A percentile compares a stretch with the other conserved stretches of the same genome.
Evolutionary conservation across 2,888 invertebrate species (phyloP).

Genomic region (Hypomecis atomaria): DNA sequence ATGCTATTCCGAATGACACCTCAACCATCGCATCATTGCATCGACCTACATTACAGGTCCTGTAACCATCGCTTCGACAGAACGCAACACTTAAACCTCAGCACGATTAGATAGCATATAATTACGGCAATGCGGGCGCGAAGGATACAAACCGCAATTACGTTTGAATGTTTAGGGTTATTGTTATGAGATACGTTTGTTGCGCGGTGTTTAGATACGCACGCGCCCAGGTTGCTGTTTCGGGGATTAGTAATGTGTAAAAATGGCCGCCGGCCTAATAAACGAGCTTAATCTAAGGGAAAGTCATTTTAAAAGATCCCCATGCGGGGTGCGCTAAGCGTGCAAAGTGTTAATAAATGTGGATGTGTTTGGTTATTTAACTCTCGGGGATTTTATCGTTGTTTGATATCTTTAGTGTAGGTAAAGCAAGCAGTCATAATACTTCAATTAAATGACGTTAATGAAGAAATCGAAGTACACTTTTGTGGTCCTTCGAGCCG

Average conservation of each 20-base stretch:
- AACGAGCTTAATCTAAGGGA: background rate
- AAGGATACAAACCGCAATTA: constrained; percentile 19
- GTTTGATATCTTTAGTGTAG: too few relatives aligned
- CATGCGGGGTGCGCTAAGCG: too few relatives aligned
- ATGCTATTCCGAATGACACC: too few relatives aligned
- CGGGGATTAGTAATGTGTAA: constrained; percentile 5
- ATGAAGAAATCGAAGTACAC: too few relatives aligned
- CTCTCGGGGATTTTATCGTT: too few relatives aligned
- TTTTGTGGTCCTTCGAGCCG: too few relatives aligned
- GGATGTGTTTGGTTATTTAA: background rate
- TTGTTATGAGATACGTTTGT: constrained; percentile 9
- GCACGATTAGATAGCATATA: constrained; percentile 13
- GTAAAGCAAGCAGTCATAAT: too few relatives aligned
- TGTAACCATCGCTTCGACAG: constrained; percentile 4
- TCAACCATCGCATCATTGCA: background rate
- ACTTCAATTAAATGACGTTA: too few relatives aligned
- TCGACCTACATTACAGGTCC: constrained; percentile 13
- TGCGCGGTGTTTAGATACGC: constrained; percentile 7
- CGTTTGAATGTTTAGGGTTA: constrained; percentile 18
- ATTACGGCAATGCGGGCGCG: constrained; percentile 16
- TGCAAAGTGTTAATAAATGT: background rate
- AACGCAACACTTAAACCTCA: constrained; percentile 16
- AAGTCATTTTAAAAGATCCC: background rate
- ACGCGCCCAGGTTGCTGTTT: background rate
- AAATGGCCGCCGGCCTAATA: constrained; percentile 1